Percentiles rank a stretch among this genome's conserved stretches.
Evolutionary conservation across 2,113 vertebrate species (phyloP).

Genomic region (Baryphthengus martii): DNA sequence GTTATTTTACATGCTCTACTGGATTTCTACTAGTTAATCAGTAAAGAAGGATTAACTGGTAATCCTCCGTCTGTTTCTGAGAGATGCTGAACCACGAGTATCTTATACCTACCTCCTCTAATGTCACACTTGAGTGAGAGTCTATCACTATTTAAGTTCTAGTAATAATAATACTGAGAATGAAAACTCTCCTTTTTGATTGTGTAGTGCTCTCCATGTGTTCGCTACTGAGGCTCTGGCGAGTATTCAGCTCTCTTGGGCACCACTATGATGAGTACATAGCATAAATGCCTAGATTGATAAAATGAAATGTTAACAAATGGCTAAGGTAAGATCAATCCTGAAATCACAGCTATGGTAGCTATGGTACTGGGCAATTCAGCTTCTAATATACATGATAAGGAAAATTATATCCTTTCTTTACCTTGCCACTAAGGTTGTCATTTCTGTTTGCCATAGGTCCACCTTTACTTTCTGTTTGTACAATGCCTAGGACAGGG

Average conservation of each 20-base stretch:
- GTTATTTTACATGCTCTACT: not conserved
- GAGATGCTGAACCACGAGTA: not conserved
- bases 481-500: not conserved
- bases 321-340: not conserved
- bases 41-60: not conserved
- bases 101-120: not conserved
- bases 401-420: not conserved
- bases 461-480: not conserved
- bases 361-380: not conserved
- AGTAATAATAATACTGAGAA: not conserved
- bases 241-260: not conserved
- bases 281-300: not conserved
- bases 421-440: not conserved
- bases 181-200: not conserved
- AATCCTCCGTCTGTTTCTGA: not conserved
- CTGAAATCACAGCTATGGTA: not conserved
- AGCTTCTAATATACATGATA: not conserved
- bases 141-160: not conserved
- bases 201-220: not conserved
- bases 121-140: not conserved
- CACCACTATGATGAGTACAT: not conserved
- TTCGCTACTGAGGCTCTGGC: not conserved
- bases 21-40: not conserved
- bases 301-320: conserved; percentile 8
- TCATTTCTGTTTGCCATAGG: not conserved